Base-by-base conservation (phyloP, 2,797 vertebrate genomes). In the Cyclopterus lumpus region DNA sequence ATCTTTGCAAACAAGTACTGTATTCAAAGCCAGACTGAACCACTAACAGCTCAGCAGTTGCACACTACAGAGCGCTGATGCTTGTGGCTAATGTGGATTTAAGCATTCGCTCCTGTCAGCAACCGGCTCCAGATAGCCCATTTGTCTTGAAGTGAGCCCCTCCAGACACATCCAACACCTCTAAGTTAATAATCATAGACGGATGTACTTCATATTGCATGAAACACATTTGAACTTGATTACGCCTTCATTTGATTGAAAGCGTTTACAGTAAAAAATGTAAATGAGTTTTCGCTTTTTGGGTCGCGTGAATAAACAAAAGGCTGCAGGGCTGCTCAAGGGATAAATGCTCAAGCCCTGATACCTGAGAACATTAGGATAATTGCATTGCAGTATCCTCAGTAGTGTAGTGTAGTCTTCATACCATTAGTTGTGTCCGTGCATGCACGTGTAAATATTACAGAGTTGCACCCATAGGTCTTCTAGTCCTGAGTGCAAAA, bases 31-130 rank as follows among this genome's bases (percentile, higher is more conserved):
- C 61, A 74, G 32, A 75, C 28, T 62, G 54, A 80, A 85, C 51
- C 84, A 66, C 81, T 76, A 84, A 80, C 85, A 79, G 82, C 74
- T 84, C 83, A 79, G 86, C 55, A 72, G 76, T 81, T 85, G 81
- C 78, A 77, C 73, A 80, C 59, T 69, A 57, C 73, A 75, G 63
- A 70, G 63, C 53, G 44, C 70, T 85, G 73, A 73, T 80, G 79
- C 84, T 70, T 79, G 75, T 46, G 69, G 79, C 86, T 91, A 91
- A 92, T 91, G 89, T 81, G 60, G 86, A 88, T 88, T 88, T 83
- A 87, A 86, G 79, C 79, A 70, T 91, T 86, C 81, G 72, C 65
- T 67, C 48, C 73, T 86, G 81, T 86, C 78, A 86, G 90, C 81
- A 88, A 72, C 74, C 62, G 78, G 75, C 58, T 69, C 6, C 30